A percentile compares a stretch with the other conserved stretches of the same genome.
Evolutionary conservation across 2,113 vertebrate genomes (phyloP).

Genomic region (Rousettus leschenaultii): DNA sequence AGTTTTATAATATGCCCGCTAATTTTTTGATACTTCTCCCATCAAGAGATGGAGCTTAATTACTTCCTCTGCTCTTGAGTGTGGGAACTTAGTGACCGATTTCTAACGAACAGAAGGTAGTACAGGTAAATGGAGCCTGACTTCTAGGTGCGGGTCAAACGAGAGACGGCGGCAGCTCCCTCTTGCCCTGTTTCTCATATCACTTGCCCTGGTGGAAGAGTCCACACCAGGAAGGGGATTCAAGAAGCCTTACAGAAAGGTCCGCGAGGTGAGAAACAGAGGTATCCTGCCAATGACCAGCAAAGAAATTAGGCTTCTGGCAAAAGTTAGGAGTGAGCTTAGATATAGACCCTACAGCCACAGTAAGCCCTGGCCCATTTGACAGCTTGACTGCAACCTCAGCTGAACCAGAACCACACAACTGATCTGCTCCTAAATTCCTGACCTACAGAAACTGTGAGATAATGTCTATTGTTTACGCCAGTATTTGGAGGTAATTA

Average conservation of each 20-base stretch:
- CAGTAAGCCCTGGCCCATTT: not conserved
- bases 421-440: not conserved
- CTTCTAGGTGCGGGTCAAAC: not conserved
- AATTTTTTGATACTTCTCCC: not conserved
- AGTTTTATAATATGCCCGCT: not conserved
- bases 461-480: not conserved
- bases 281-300: not conserved
- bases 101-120: not conserved
- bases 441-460: not conserved
- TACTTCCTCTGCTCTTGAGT: not conserved
- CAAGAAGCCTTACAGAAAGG: not conserved
- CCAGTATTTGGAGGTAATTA: not conserved
- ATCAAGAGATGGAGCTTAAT: not conserved
- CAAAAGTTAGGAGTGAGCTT: not conserved
- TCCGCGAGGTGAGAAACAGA: not conserved
- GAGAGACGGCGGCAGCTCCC: not conserved
- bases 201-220: not conserved
- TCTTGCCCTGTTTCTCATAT: not conserved
- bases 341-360: not conserved
- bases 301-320: not conserved
- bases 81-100: not conserved
- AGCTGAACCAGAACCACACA: not conserved
- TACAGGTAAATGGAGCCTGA: too few relatives aligned
- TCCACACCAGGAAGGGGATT: not conserved
- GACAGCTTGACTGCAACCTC: not conserved